Evolutionary conservation across 1,140 invertebrate species (phyloP), one percentile per base, ranked within the genome.

Genomic region (Brachionus asplanchnoidis): DNA sequence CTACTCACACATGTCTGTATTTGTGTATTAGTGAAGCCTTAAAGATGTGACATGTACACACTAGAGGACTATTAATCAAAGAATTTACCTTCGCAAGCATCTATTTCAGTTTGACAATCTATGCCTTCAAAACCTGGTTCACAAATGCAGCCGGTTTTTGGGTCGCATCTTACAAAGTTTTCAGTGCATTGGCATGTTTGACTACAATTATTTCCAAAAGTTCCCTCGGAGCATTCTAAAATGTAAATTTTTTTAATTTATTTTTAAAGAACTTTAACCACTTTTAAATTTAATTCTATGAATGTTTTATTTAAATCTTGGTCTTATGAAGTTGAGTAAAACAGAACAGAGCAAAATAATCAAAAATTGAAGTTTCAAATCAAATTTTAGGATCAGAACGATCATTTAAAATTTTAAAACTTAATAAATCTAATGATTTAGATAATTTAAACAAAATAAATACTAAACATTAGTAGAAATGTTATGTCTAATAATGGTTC

Each of bases 61-160:
- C 17, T 12, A 0, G 17, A 14, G n/a, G 20, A 77, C 6, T 9
- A 50, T 46, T 20, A 1, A 9, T 32, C 7, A 26, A 75, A 75
- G 2, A 36, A 14, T 17, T 28, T 80, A 80, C 77, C 44, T 65
- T 80, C 12, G 20, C 79, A 82, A 65, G 79, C 36, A 60, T 82
- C 5, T 14, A 82, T 42, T 65, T 17, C 32, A 14, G 20, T 44
- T 40, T 8, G 1, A 36, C 79, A 82, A 36, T 60, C 26, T 11
- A 68, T 5, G 11, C 79, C 79, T 26, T 23, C 60, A 23, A 42
- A 82, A 11, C 79, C 79, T 17, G 14, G 2, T 11, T 60, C 11
- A 36, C 79, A 82, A 42, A 82, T 17, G 20, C 53, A 65, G 20
- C 79, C 79, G 8, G 7, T 11, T 20, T 17, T 56, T 20, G 79